These are phyloP conservation scores for Ostrea denselamellosa DNA, from an alignment of 1,140 invertebrate genomes.

Conservation along the genomic window DNA sequence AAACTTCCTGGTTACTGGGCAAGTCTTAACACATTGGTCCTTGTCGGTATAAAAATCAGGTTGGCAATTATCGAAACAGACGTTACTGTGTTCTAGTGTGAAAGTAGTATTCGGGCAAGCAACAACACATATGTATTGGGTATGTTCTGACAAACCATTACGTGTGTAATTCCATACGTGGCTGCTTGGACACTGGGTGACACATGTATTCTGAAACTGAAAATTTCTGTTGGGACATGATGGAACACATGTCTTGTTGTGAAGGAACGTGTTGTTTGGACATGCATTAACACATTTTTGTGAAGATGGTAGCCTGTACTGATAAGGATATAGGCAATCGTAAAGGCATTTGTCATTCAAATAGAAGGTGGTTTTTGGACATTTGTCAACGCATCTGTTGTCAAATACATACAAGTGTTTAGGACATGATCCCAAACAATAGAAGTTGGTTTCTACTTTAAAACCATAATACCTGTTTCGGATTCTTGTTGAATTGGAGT, in stretches of 20 bases:
- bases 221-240: background rate
- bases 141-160: background rate
- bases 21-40: background rate
- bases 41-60: background rate
- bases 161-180: background rate
- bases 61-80: background rate
- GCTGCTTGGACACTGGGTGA: background rate
- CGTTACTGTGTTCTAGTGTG: background rate
- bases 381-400: background rate
- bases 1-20: background rate
- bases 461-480: background rate
- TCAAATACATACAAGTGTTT: background rate
- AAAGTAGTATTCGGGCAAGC: background rate
- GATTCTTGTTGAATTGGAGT: background rate
- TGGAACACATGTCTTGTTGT: background rate
- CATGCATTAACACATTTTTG: background rate
- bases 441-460: background rate
- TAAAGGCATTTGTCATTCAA: background rate
- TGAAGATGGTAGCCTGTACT: background rate
- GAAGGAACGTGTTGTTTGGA: background rate
- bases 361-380: background rate
- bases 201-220: background rate
- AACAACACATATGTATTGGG: background rate
- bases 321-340: background rate
- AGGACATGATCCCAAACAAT: background rate